These are phyloP conservation scores for Corvus moneduloides DNA, from an alignment of 2,113 vertebrate genomes.

Conservation along the genomic window DNA sequence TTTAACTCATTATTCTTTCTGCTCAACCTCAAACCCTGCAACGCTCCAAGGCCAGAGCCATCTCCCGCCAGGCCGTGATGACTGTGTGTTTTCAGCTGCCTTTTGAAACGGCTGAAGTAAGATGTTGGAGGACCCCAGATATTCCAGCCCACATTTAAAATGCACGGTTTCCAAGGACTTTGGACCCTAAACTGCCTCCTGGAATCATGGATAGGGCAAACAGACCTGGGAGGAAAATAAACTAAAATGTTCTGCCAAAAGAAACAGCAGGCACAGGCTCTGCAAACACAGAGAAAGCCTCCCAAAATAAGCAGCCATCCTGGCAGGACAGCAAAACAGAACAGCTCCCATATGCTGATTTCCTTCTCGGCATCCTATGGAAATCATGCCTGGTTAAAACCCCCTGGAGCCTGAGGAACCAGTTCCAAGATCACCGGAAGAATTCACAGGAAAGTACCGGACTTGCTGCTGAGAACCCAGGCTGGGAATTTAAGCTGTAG, in stretches of 20 bases:
- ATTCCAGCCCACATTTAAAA: background rate
- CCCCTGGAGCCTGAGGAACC: background rate
- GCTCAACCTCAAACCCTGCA: rapidly evolving
- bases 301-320: background rate
- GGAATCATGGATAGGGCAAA: background rate
- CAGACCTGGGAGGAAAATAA: background rate
- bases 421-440: background rate
- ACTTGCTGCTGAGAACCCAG: conserved; percentile 3
- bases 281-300: background rate
- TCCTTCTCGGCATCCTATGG: background rate
- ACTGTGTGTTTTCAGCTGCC: background rate
- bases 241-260: conserved; percentile 12
- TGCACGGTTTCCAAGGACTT: background rate
- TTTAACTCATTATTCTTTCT: background rate
- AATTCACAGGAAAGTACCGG: background rate
- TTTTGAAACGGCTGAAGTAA: background rate
- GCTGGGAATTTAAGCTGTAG: background rate
- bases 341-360: conserved; percentile 9
- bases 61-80: background rate
- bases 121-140: background rate
- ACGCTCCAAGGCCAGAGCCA: background rate
- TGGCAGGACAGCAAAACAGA: background rate
- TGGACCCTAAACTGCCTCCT: background rate
- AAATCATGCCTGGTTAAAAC: background rate
- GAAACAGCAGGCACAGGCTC: background rate